Base-by-base conservation (phyloP, 2,797 vertebrate species). In the Helostoma temminkii region DNA sequence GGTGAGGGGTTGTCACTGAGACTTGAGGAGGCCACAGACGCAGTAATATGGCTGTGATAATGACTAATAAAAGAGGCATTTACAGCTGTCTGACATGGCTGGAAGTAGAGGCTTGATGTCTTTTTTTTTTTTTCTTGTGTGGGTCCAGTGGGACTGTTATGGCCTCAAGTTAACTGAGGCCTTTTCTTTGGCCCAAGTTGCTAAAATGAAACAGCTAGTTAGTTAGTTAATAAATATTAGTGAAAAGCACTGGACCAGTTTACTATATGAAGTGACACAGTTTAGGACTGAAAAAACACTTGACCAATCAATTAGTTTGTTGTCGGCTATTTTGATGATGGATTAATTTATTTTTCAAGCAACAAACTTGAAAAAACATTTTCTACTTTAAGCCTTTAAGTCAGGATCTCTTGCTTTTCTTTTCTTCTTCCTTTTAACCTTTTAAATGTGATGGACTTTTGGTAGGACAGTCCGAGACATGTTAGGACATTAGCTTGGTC, bases 1-100 rank as follows among this genome's bases (percentile, higher is more conserved):
- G 66, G 66, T 88, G 91, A 92, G 52, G 84, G 80, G 65, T 69
- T 85, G 89, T 90, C 89, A 86, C 45, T 19, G 53, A 67, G 76
- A 79, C 77, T 16, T 37, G 76, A 80, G 69, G 56, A 24, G 26
- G 47, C 61, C 58, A 11, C 9, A 5, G 70, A 70, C 4, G 7
- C 49, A 59, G 74, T 76, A 69, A 83, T 68, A 49, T 50, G 39
- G 49, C 72, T 80, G 67, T 86, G 81, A 89, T 88, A 72, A 79
- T 52, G 52, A 55, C 74, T 88, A 74, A 90, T 90, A 73, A 86
- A 86, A 69, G 80, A 80, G 78, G 69, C 62, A 61, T 91, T 91
- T 91, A 88, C 83, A 74, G 66, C 80, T 43, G 73, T 85, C 78
- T 32, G 78, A 83, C 74, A 72, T 58, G 61, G 41, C 21, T 62